Base-by-base conservation (phyloP, 2,888 invertebrate species). In the Mycalesis mineus region DNA sequence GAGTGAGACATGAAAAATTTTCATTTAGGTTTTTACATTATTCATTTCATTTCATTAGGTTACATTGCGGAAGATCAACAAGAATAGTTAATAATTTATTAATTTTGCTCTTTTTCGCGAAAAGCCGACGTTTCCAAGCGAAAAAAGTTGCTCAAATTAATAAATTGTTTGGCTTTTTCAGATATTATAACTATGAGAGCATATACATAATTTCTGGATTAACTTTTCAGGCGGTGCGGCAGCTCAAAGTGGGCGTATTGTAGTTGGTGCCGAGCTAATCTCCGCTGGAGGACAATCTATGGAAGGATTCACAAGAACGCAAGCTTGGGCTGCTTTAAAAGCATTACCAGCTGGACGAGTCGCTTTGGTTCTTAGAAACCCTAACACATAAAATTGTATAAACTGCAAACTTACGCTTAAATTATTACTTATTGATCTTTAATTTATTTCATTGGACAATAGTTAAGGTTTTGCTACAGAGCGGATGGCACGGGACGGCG, bases 271-370 rank as follows among this genome's bases (percentile, higher is more conserved):
- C 78, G 96, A 97, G 84, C 92, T 98, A 66, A 83, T 97, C 36
- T 92, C 93, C 67, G 95, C 97, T 53, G 97, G 97, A 70, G 95
- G 94, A 53, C 92, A 92, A 65, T 94, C 95, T 68, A 94, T 97
- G 74, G 93, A 94, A 63, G 92, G 93, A 61, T 94, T 96, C 92
- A 95, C 97, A n/a, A 93, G 98, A 72, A 96, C 97, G 67, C 97
- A 97, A 86, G 97, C 97, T 54, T 98, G 98, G 98, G 95, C 95
- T 68, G 93, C 95, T 61, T 94, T 98, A 90, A 98, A 98, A 84
- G 95, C 95, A 72, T 84, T 98, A 65, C 95, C 96, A 54, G 94
- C 96, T 75, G 98, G 98, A 57, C 93, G 94, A 74, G 94, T 97
- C 64, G 92, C 91, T 63, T 87, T 96, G 60, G 79, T 88, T 57